These are phyloP conservation scores for Taxidea taxus DNA, from an alignment of 2,113 vertebrate genomes.

Conservation along the genomic window DNA sequence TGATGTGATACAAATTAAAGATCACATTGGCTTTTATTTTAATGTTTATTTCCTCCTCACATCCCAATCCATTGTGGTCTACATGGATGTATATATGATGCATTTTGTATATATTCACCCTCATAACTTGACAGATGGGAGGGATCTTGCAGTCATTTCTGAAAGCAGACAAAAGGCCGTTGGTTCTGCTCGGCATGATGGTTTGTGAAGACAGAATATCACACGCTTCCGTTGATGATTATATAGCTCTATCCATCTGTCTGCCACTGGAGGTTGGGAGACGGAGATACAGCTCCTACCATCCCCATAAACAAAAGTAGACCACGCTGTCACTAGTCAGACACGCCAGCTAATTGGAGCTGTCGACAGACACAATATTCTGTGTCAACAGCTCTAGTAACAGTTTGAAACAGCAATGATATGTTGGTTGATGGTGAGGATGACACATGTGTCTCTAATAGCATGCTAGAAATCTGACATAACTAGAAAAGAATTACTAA, in stretches of 20 bases:
- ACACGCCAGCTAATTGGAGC: slow-evolving; percentile 90
- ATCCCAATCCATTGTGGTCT: background rate
- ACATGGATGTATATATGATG: slow-evolving; percentile 61
- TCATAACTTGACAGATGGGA: slow-evolving; percentile 87
- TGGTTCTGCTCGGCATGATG: slow-evolving; percentile 83
- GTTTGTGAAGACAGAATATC: slow-evolving; percentile 87
- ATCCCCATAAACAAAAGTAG: slow-evolving; percentile 89
- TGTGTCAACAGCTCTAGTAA: slow-evolving; percentile 88
- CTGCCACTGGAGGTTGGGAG: slow-evolving; percentile 87
- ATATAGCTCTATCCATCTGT: slow-evolving; percentile 89
- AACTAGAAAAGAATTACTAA: slow-evolving; percentile 87
- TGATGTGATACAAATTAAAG: slow-evolving; percentile 69
- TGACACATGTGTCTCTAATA: slow-evolving; percentile 88
- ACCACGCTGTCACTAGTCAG: slow-evolving; percentile 89
- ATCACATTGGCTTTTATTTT: background rate
- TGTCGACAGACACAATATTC: slow-evolving; percentile 91
- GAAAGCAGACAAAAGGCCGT: slow-evolving; percentile 86
- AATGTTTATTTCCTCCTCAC: background rate
- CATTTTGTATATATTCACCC: slow-evolving; percentile 82
- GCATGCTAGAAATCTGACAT: slow-evolving; percentile 87
- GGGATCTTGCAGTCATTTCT: slow-evolving; percentile 84
- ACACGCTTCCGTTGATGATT: slow-evolving; percentile 87
- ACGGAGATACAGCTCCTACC: slow-evolving; percentile 86
- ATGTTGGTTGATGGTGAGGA: slow-evolving; percentile 88
- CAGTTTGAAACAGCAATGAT: slow-evolving; percentile 91